Percentiles rank a stretch among this genome's conserved stretches.
phyloP scores from a whole-genome alignment of 2,797 vertebrate species.

The Lophura swinhoii region DNA sequence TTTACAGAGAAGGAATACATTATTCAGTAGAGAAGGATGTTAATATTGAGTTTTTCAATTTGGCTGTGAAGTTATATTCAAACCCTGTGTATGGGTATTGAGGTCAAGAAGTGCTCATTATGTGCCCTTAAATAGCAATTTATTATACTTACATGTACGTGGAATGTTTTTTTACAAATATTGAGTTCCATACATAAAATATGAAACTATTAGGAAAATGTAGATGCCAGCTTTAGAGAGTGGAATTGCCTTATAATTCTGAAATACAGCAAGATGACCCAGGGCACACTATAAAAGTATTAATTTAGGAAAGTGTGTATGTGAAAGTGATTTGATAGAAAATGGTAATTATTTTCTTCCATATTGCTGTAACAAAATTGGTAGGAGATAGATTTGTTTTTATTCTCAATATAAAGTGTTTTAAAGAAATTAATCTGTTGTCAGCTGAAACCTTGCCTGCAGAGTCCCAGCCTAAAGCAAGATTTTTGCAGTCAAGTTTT shows the following conservation, averaged over 20 bases:
- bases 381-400: slow-evolving; percentile 37
- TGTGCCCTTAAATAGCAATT: slow-evolving; percentile 26
- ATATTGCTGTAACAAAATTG: neutral
- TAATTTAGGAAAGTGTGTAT: slow-evolving; percentile 41
- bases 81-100: neutral
- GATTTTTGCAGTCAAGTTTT: slow-evolving; percentile 46
- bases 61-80: neutral
- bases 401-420: neutral
- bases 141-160: slow-evolving; percentile 25
- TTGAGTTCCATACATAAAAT: slow-evolving; percentile 46
- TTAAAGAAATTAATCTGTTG: neutral
- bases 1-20: neutral
- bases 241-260: slow-evolving; percentile 54
- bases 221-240: slow-evolving; percentile 8
- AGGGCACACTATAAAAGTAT: slow-evolving; percentile 39
- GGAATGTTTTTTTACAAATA: slow-evolving; percentile 3
- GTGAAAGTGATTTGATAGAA: slow-evolving; percentile 23
- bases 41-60: slow-evolving; percentile 23
- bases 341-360: slow-evolving; percentile 38
- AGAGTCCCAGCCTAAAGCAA: slow-evolving; percentile 46
- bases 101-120: slow-evolving; percentile 5
- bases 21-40: slow-evolving; percentile 11
- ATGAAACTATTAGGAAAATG: slow-evolving; percentile 12
- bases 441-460: slow-evolving; percentile 40
- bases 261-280: slow-evolving; percentile 55